A percentile compares a stretch with the other conserved stretches of the same genome.
These are phyloP conservation scores for Caretta caretta DNA, from an alignment of 2,113 vertebrate species.

Conservation along the genomic window DNA sequence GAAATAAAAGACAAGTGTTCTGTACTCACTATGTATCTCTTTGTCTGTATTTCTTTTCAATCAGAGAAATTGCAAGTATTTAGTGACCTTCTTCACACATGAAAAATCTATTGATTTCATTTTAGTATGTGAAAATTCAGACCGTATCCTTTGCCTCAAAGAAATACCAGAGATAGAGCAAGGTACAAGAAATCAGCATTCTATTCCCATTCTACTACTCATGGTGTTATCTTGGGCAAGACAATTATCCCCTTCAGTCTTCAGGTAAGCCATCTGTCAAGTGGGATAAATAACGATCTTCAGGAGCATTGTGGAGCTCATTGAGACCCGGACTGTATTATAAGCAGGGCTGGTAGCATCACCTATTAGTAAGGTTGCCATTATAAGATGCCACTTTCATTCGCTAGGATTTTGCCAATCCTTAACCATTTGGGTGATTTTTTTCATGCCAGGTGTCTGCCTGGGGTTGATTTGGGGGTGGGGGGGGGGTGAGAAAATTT, in stretches of 20 bases:
- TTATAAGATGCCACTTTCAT: background rate
- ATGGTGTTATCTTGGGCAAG: background rate
- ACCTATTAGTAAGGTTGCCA: background rate
- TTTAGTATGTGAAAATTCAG: background rate
- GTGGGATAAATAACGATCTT: background rate
- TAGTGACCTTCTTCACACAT: background rate
- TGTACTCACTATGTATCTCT: background rate
- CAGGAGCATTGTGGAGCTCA: background rate
- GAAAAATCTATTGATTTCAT: background rate
- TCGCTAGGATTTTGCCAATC: background rate
- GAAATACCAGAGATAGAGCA: rapidly evolving
- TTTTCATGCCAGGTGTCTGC: no score
- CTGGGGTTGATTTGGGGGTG: no score
- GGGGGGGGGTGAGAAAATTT: no score
- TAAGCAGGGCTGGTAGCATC: background rate
- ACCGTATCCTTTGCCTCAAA: rapidly evolving
- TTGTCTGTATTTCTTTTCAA: background rate
- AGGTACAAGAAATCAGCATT: rapidly evolving
- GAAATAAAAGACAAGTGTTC: background rate
- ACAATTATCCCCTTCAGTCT: background rate
- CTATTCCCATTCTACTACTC: background rate
- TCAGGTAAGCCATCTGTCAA: background rate
- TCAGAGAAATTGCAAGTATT: background rate
- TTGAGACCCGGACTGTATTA: background rate
- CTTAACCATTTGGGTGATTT: background rate